phyloP scores from a whole-genome alignment of 2,113 vertebrate genomes.

The Electrona antarctica region DNA sequence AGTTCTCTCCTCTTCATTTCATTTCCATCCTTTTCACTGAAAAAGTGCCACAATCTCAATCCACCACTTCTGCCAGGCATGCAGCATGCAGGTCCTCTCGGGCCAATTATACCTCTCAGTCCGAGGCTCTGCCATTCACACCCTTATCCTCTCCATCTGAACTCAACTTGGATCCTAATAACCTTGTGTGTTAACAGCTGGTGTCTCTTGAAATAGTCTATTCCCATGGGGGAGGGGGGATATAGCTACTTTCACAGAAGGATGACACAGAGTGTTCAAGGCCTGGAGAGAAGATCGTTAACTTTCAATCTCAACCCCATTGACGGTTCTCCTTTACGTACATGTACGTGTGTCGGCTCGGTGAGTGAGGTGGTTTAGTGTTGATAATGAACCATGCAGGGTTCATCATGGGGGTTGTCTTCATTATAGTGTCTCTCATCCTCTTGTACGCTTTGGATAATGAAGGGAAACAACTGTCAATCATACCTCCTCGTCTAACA shows the following conservation, averaged over 20 bases:
- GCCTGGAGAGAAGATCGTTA: background rate
- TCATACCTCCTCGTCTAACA: background rate
- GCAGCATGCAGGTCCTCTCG: conserved; percentile 5
- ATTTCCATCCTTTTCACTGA: conserved; percentile 56
- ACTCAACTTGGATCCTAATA: conserved; percentile 44
- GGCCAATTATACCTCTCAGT: conserved; percentile 48
- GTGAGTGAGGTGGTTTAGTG: background rate
- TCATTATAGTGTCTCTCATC: background rate
- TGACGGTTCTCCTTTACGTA: background rate
- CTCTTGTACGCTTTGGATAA: background rate
- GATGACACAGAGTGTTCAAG: background rate
- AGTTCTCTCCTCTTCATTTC: conserved; percentile 26
- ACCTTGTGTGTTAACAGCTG: conserved; percentile 41
- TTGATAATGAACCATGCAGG: background rate
- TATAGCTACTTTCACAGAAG: background rate
- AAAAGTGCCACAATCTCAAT: conserved; percentile 49
- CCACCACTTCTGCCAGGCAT: conserved; percentile 33
- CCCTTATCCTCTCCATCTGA: conserved; percentile 54
- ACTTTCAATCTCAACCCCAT: background rate
- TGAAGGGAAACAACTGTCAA: background rate
- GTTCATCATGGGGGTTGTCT: background rate
- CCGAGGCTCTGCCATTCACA: conserved; percentile 11
- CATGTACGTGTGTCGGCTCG: background rate
- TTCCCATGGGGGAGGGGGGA: conserved; percentile 6
- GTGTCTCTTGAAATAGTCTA: conserved; percentile 26